phyloP scores from a whole-genome alignment of 2,113 vertebrate genomes.

The Amia ocellicauda region DNA sequence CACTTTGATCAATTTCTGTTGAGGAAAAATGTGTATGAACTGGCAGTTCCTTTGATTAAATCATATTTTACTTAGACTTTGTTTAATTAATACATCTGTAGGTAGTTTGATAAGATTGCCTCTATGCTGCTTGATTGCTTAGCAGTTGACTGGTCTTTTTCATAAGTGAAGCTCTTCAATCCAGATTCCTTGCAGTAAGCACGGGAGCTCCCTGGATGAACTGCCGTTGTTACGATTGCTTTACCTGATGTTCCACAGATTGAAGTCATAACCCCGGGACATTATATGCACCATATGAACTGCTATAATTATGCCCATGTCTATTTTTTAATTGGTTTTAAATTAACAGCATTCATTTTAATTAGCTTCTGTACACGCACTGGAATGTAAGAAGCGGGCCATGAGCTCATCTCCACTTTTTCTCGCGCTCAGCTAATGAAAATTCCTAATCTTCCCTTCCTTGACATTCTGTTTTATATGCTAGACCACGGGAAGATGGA shows the following conservation, averaged over 20 bases:
- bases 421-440: constrained; percentile 24
- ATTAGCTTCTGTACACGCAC: constrained; percentile 19
- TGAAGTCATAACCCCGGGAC: constrained; percentile 29
- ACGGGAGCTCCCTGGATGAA: background rate
- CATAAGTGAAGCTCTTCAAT: constrained; percentile 4
- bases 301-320: constrained; percentile 29
- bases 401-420: constrained; percentile 23
- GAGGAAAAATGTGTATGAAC: too few species aligned
- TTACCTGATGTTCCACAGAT: constrained; percentile 29
- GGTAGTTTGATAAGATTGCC: background rate
- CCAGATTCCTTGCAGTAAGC: constrained; percentile 1
- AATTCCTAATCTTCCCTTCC: constrained; percentile 24
- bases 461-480: constrained; percentile 15
- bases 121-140: background rate
- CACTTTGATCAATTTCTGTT: too few species aligned
- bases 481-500: constrained; percentile 2
- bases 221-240: background rate
- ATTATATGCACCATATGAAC: constrained; percentile 27
- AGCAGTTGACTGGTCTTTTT: background rate
- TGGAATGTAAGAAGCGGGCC: constrained; percentile 20
- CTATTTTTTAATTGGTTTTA: constrained; percentile 38
- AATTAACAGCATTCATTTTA: constrained; percentile 33
- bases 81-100: too few species aligned
- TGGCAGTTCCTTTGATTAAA: too few species aligned
- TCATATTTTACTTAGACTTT: too few species aligned